Percentiles rank a stretch among this genome's conserved stretches.
Conservation (phyloP, 2,888 invertebrate species). For the Melanostoma mellinum region DNA sequence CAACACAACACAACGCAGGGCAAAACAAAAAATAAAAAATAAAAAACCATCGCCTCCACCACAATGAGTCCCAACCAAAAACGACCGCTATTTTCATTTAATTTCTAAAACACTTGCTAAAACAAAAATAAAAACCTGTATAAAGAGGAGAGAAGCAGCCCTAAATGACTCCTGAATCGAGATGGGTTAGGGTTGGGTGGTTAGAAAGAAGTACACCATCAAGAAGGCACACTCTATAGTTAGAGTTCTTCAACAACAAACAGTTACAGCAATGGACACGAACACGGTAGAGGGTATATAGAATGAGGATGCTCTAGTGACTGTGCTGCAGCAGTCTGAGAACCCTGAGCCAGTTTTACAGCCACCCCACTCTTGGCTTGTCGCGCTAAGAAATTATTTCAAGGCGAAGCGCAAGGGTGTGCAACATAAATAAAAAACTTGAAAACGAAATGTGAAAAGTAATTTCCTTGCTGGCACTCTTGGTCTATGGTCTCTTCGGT, state of each 20-base stretch:
- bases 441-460: constrained; percentile 68
- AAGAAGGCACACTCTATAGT: constrained; percentile 12
- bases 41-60: not conserved
- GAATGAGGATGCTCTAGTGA: constrained; percentile 22
- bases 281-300: not conserved
- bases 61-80: constrained; percentile 46
- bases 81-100: constrained; percentile 60
- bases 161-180: constrained; percentile 1
- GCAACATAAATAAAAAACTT: constrained; percentile 43
- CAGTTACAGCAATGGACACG: constrained; percentile 23
- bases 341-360: too few species aligned
- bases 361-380: not conserved
- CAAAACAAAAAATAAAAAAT: not conserved
- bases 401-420: constrained; percentile 66
- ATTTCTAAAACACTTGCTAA: constrained; percentile 60
- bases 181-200: not conserved
- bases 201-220: not conserved
- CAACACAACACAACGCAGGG: too few species aligned
- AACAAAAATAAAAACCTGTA: constrained; percentile 19
- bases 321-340: not conserved
- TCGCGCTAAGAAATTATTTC: constrained; percentile 52
- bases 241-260: constrained; percentile 4
- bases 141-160: constrained; percentile 4
- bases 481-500: constrained; percentile 30
- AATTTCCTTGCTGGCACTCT: constrained; percentile 60